Evolutionary conservation across 2,888 invertebrate genomes (phyloP), one percentile per base, ranked within the genome.

Genomic region (Cylindroiulus punctatus): DNA sequence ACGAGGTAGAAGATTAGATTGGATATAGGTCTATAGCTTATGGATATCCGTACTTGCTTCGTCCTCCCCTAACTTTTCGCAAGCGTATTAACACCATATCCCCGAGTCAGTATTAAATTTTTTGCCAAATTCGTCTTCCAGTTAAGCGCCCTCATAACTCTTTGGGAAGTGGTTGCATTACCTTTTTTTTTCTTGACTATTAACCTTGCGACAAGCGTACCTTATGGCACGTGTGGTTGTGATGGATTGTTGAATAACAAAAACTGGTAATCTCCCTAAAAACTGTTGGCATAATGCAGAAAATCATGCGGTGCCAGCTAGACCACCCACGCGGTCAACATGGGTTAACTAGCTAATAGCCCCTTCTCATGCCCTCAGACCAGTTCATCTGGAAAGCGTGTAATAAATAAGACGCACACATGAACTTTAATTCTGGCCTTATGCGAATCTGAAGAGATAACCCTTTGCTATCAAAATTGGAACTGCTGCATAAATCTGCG

Each of bases 391-490:
- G 22, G n/a, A 7, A 57, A 17, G 22, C 5, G 57, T 22, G 22
- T 57, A 57, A 57, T 57, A 57, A 57, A 57, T 57, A 57, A 57
- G n/a, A 5, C 57, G 57, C 57, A 22, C 22, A 22, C 57, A 57
- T 57, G 57, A 57, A 57, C 57, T 57, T 57, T 57, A 57, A 57
- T 57, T 22, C 5, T 22, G 57, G 57, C 57, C 57, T n/a, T 22
- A 57, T 57, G 57, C 7, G 57, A n/a, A 57, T 57, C 57, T 22
- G 57, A 57, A 57, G 22, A 57, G 57, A 57, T 57, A 57, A 57
- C 57, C 57, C 57, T 57, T 57, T 57, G 57, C 57, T 22, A 57
- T 57, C 57, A 57, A 57, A 57, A 57, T 57, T 57, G 57, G 57
- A 57, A 57, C 57, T 57, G 57, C 57, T 22, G 10, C 17, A 57